These are phyloP conservation scores for Pan paniscus DNA, from an alignment of 2,113 vertebrate genomes.

Conservation along the genomic window DNA sequence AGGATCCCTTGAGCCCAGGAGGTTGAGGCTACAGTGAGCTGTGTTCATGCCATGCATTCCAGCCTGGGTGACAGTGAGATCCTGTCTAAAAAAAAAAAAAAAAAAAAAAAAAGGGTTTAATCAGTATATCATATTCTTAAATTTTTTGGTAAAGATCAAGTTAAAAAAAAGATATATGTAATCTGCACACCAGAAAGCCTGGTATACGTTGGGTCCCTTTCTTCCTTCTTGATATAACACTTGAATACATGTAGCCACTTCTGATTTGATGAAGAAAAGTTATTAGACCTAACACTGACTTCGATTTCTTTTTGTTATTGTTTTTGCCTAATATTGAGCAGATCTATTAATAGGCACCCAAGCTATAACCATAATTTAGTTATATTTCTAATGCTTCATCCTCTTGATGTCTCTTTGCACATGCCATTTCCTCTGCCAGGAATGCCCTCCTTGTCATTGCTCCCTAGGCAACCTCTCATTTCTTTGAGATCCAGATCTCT, in stretches of 20 bases:
- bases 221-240: not conserved
- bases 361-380: not conserved
- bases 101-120: not conserved
- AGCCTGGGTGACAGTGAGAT: not conserved
- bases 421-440: not conserved
- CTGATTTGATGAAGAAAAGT: not conserved
- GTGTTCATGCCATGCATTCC: not conserved
- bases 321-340: not conserved
- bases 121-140: not conserved
- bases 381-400: not conserved
- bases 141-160: not conserved
- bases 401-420: too few species aligned
- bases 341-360: not conserved
- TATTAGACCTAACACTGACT: not conserved
- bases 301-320: not conserved
- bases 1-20: not conserved
- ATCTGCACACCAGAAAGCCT: not conserved
- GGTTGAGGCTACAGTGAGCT: not conserved
- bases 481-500: not conserved
- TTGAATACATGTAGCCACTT: not conserved
- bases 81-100: not conserved
- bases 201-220: not conserved
- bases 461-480: not conserved
- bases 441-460: not conserved
- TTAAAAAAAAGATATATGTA: not conserved